phyloP scores from a whole-genome alignment of 35 echinoderm and acorn worm genomes.

The Apostichopus parvimensis region DNA sequence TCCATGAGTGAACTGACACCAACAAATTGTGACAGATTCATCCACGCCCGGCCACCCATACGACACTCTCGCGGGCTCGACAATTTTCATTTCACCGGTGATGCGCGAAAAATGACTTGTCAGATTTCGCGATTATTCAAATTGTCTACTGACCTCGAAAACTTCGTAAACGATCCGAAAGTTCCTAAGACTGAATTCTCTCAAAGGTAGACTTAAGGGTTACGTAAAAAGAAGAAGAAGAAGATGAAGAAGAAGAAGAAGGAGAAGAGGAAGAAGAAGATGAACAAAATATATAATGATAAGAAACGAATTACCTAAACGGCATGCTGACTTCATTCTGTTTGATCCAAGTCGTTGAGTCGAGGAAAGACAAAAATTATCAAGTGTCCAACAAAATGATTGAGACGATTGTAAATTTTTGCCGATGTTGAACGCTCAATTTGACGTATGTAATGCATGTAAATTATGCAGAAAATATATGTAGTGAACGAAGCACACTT shows the following conservation, averaged over 20 bases:
- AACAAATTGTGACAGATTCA: conserved; percentile 42
- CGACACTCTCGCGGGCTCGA: conserved; percentile 42
- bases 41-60: conserved; percentile 38
- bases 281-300: neutral
- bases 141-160: conserved; percentile 48
- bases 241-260: too few relatives aligned
- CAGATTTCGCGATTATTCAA: conserved; percentile 47
- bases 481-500: too few relatives aligned
- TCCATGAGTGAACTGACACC: conserved; percentile 39
- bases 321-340: neutral
- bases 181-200: conserved; percentile 18
- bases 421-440: neutral
- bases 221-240: neutral
- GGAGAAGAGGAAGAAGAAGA: too few relatives aligned
- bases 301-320: neutral
- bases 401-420: neutral
- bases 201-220: neutral
- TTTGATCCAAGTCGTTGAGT: neutral
- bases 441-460: neutral
- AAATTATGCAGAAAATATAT: too few relatives aligned
- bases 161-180: conserved; percentile 50
- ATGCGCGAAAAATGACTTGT: conserved; percentile 46
- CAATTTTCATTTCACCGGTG: conserved; percentile 46
- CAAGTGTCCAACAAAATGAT: neutral
- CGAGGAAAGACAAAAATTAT: neutral